Evolutionary conservation across 2,888 invertebrate species (phyloP), one percentile per base, ranked within the genome.

Genomic region (Caenorhabditis sp.): DNA sequence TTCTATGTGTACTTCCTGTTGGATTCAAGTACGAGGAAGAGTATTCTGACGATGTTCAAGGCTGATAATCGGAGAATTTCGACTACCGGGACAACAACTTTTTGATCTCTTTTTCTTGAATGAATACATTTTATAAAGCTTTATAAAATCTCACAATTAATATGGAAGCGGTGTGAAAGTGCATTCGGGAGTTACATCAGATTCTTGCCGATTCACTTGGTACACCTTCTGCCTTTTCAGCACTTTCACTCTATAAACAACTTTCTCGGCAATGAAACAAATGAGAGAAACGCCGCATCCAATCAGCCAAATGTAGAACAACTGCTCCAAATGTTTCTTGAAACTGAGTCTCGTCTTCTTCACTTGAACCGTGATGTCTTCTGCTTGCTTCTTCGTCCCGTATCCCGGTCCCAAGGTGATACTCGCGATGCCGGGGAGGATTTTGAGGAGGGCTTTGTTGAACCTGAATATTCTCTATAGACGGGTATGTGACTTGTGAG

Each of bases 381-480:
- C 80, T 2, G 82, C 67, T 35, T 71, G 78, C 44, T 84, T 87
- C 22, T 80, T 81, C 9, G 70, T 62, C 2, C 80, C 82, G 26
- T 87, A 87, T 22, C 86, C 86, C 1, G 86, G 86, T 18, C 83
- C 85, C 11, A 80, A 26, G 13, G 85, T 86, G 18, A 87, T 83
- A 55, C 74, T 76, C 0, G 86, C 72, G 0, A 87, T 72, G n/a
- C 87, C 87, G 15, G 86, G 87, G 1, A 87, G 74, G 3, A 87
- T 83, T 56, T 72, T 78, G 55, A 86, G 56, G 8, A 87, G 78
- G 6, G 85, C 85, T 55, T 85, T 83, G 74, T 87, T 87, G 82
- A 87, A 87, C 67, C 84, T 84, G 60, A 47, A 40, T n/a, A n/a
- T n/a, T n/a, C n/a, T n/a, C n/a, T n/a, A n/a, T n/a, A n/a, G n/a